phyloP scores from a whole-genome alignment of 2,797 vertebrate genomes.

The Alectoris magna region DNA sequence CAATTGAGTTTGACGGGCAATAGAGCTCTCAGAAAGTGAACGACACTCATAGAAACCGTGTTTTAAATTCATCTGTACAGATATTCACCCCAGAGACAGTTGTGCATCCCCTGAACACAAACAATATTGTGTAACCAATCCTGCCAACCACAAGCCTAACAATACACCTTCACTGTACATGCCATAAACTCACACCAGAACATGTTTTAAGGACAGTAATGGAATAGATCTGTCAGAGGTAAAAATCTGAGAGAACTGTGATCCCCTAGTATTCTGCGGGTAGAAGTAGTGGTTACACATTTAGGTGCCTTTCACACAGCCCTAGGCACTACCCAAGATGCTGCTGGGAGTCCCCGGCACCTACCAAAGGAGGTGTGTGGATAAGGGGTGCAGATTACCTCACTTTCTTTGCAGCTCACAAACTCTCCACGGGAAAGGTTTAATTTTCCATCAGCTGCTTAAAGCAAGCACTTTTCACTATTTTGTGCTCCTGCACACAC shows the following conservation, averaged over 20 bases:
- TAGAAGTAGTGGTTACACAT: not conserved
- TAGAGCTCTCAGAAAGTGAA: constrained; percentile 37
- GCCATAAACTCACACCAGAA: not conserved
- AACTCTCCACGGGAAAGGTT: not conserved
- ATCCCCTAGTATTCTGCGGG: not conserved
- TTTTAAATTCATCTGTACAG: constrained; percentile 4
- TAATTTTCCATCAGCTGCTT: not conserved
- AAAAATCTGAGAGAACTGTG: not conserved
- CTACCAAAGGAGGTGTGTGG: not conserved
- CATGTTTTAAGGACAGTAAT: not conserved
- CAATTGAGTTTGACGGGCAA: constrained; percentile 49
- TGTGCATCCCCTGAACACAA: not conserved
- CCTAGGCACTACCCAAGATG: fast-evolving
- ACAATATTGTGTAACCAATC: not conserved
- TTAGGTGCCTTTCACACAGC: not conserved
- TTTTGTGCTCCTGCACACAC: not conserved
- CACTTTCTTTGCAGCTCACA: not conserved
- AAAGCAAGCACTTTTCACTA: not conserved
- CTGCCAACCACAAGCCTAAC: not conserved
- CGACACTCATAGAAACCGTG: constrained; percentile 25
- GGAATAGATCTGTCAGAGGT: not conserved
- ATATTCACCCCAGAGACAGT: constrained; percentile 32
- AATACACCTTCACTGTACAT: not conserved
- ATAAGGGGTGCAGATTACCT: not conserved
- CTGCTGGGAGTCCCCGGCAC: not conserved